Evolutionary conservation across 2,113 vertebrate species (phyloP).

Genomic region (Agapornis roseicollis): DNA sequence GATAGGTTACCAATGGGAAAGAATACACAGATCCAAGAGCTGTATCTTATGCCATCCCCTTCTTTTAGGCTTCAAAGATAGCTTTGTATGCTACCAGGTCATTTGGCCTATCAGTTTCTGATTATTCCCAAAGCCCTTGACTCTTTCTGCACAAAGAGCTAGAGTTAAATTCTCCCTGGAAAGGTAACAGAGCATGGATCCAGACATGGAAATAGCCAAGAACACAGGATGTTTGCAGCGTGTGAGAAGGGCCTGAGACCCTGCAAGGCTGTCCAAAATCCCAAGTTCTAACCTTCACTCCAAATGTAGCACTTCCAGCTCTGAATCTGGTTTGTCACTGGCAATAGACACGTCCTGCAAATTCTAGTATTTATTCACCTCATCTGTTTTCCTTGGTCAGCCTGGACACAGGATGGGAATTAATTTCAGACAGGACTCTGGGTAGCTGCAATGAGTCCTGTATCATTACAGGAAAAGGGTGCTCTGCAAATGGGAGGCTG

Average conservation of each 20-base stretch:
- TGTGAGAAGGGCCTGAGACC: background rate
- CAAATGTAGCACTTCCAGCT: background rate
- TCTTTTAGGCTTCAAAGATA: background rate
- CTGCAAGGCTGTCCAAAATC: slow-evolving; percentile 10
- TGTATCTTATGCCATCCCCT: background rate
- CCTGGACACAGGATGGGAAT: background rate
- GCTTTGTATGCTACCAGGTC: background rate
- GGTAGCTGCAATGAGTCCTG: background rate
- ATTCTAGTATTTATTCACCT: background rate
- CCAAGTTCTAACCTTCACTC: background rate
- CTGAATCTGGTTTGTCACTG: slow-evolving; percentile 28
- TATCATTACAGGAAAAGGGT: background rate
- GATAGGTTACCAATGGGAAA: slow-evolving; percentile 7
- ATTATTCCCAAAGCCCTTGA: background rate
- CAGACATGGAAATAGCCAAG: background rate
- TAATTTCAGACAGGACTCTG: background rate
- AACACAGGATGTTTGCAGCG: background rate
- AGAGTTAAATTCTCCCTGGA: slow-evolving; percentile 7
- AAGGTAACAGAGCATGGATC: slow-evolving; percentile 27
- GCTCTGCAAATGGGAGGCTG: background rate
- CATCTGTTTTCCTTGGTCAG: slow-evolving; percentile 31
- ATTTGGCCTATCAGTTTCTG: background rate
- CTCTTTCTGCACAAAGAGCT: background rate
- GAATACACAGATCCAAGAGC: background rate
- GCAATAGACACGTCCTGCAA: background rate